Evolutionary conservation across 2,113 vertebrate genomes (phyloP), one percentile per base, ranked within the genome.

Genomic region (Oreamnos americanus): DNA sequence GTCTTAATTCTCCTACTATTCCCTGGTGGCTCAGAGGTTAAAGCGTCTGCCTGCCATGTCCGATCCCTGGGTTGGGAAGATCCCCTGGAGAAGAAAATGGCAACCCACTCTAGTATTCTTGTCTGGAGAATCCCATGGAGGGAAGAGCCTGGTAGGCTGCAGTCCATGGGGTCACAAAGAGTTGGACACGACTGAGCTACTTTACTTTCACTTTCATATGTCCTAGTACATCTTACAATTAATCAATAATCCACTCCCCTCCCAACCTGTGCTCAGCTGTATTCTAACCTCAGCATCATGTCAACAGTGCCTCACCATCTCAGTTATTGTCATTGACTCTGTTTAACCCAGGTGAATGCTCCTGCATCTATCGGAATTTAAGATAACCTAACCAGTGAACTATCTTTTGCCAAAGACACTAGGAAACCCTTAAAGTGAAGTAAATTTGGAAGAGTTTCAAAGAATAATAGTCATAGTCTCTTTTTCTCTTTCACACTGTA

Each of bases 361-460:
- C 62, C 25, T 17, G 45, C 78, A 47, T 26, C 51, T 71, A 47
- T 67, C 26, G 23, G 39, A 92, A 64, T 71, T 23, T 23, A 14
- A 39, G 7, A 82, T 26, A 81, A 47, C 30, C 33, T 74, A 81
- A 28, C 26, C 39, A 15, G 9, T 79, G 45, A 51, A 30, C 2
- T 26, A 3, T 45, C 23, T 36, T 78, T 83, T 8, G 0, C 58
- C 3, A 6, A 45, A 3, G 60, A 30, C 45, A 62, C 4, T 26
- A 36, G 36, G 45, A 85, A 91, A 93, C 23, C 7, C 16, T 93
- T 58, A 67, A 88, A 93, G 36, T n/a, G 39, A 30, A 91, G 13
- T 74, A 47, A 78, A 49, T 36, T 64, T 82, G 3, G 36, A 13
- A 49, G 21, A 23, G 14, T 45, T 67, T 96, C 76, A 58, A 95